These are phyloP conservation scores for Cochlearius cochlearius DNA, from an alignment of 2,113 vertebrate species.

Conservation along the genomic window DNA sequence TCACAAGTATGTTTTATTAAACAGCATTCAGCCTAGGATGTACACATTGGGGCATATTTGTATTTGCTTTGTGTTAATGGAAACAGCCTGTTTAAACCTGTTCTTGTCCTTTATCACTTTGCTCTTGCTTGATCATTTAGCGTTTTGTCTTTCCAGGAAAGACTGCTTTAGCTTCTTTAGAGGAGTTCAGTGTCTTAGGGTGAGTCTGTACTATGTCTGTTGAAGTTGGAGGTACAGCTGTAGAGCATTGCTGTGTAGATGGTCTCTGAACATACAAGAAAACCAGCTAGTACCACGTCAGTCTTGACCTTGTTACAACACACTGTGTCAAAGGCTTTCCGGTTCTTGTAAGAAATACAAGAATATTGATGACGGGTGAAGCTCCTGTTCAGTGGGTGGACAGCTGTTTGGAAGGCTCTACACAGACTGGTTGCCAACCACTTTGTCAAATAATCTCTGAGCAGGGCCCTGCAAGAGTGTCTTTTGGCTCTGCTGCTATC, in stretches of 20 bases:
- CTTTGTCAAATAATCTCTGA: background rate
- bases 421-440: background rate
- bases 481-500: background rate
- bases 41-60: background rate
- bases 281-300: background rate
- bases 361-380: background rate
- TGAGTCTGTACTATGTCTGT: background rate
- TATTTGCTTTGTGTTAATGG: background rate
- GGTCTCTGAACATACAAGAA: background rate
- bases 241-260: background rate
- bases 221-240: background rate
- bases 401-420: background rate
- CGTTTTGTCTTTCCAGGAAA: background rate
- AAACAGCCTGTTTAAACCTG: background rate
- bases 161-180: background rate
- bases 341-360: background rate
- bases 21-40: background rate
- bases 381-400: background rate
- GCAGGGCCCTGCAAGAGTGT: background rate
- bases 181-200: background rate
- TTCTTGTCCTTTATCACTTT: background rate
- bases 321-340: background rate
- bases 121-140: background rate
- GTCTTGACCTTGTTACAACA: background rate
- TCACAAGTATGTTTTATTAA: background rate